phyloP scores from a whole-genome alignment of 2,888 invertebrate genomes.

The Plusia festucae region DNA sequence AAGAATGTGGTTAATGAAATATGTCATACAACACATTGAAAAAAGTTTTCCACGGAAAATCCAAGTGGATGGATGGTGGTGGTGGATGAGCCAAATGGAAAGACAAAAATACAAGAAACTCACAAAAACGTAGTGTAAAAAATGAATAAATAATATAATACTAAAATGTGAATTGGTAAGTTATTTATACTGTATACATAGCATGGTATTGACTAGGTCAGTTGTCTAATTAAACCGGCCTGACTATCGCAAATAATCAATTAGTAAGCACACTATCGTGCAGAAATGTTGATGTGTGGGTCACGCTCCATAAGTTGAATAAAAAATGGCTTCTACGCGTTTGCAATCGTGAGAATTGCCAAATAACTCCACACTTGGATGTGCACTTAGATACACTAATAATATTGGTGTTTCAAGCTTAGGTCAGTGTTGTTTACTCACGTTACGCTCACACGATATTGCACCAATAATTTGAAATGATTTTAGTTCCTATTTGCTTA shows the following conservation, averaged over 20 bases:
- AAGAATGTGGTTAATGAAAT: neutral
- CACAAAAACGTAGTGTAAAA: too few relatives aligned
- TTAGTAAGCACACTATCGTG: constrained; percentile 25
- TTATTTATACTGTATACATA: neutral
- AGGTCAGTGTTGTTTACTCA: constrained; percentile 23
- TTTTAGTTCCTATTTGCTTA: neutral
- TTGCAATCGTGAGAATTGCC: constrained; percentile 29
- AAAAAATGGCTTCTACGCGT: constrained; percentile 24
- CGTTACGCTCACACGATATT: constrained; percentile 17
- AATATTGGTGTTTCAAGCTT: constrained; percentile 24
- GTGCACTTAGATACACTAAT: constrained; percentile 25
- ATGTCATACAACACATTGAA: neutral
- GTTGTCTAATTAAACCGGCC: constrained; percentile 8
- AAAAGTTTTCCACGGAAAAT: neutral
- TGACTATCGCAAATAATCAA: constrained; percentile 17
- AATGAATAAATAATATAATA: too few relatives aligned
- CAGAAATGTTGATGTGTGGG: constrained; percentile 22
- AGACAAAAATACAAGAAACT: too few relatives aligned
- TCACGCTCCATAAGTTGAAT: constrained; percentile 51
- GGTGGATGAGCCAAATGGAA: too few relatives aligned
- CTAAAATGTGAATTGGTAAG: too few relatives aligned
- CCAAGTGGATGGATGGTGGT: too few relatives aligned
- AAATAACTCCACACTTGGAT: constrained; percentile 34
- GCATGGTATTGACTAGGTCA: constrained; percentile 1
- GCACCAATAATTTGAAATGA: constrained; percentile 31